A percentile compares a stretch with the other conserved stretches of the same genome.
Conservation (phyloP, 2,797 vertebrate species). For the Urosaurus nigricauda region DNA sequence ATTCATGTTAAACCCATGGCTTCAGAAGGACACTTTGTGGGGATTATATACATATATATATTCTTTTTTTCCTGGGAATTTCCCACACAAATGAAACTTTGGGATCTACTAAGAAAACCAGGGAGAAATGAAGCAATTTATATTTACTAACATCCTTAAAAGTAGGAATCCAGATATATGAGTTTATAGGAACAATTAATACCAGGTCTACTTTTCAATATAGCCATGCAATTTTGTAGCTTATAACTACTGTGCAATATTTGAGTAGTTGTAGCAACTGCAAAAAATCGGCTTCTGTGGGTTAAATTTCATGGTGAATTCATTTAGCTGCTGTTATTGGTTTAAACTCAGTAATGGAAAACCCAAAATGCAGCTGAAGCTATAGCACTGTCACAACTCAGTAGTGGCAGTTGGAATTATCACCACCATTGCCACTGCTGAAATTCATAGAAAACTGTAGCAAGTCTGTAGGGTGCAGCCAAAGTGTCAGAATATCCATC, state of each 20-base stretch:
- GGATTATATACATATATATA: not conserved
- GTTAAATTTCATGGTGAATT: slow-evolving; percentile 15
- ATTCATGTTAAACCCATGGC: not conserved
- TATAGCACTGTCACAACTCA: not conserved
- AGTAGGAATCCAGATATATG: not conserved
- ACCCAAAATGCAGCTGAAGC: not conserved
- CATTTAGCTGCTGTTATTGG: not conserved
- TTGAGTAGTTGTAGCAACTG: not conserved
- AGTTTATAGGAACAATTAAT: slow-evolving; percentile 38
- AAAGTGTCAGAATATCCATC: not conserved
- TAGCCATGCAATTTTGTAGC: not conserved
- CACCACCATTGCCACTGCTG: not conserved
- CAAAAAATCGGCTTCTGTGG: not conserved
- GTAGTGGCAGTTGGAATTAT: not conserved
- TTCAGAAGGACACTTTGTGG: not conserved
- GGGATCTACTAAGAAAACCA: not conserved
- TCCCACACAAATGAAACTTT: not conserved
- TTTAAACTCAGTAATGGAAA: not conserved
- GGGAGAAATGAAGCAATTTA: slow-evolving; percentile 16
- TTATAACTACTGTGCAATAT: slow-evolving; percentile 30
- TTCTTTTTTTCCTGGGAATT: slow-evolving; percentile 2
- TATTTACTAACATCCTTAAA: slow-evolving; percentile 38
- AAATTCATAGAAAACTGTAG: not conserved
- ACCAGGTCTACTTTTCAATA: slow-evolving; percentile 6
- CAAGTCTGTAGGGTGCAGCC: not conserved